Evolutionary conservation across 2,797 vertebrate species (phyloP).

Genomic region (Tarsius wallacei): DNA sequence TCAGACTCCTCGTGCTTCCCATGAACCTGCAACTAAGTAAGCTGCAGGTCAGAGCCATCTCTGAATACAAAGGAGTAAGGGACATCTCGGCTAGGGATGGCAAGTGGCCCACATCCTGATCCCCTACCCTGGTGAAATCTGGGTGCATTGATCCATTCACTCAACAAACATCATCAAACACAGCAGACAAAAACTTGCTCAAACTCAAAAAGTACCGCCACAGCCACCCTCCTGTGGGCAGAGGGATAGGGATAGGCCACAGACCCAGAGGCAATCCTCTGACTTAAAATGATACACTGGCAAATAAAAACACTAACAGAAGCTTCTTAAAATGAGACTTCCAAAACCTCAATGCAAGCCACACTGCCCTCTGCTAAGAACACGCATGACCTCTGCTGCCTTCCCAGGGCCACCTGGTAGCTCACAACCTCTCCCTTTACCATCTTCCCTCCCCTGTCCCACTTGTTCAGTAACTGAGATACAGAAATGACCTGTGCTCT

Average conservation of each 20-base stretch:
- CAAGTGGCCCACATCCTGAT: background rate
- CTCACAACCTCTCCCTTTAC: background rate
- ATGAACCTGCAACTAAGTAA: background rate
- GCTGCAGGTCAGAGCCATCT: no score
- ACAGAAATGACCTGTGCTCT: background rate
- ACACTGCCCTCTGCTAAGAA: background rate
- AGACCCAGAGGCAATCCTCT: background rate
- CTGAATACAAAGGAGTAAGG: background rate
- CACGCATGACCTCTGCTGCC: background rate
- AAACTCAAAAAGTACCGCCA: background rate
- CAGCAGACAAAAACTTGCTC: background rate
- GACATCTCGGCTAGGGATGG: no score
- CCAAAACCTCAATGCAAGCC: no score
- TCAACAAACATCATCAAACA: background rate
- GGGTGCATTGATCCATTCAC: background rate
- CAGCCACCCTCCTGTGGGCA: no score
- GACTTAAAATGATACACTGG: background rate
- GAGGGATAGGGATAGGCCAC: background rate
- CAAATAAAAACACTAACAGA: background rate
- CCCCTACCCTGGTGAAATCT: background rate
- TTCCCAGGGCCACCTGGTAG: background rate
- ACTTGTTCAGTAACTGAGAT: no score
- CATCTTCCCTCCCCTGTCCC: background rate
- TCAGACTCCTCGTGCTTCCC: background rate
- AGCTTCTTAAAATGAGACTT: background rate